Evolutionary conservation across 2,888 invertebrate species (phyloP), one percentile per base, ranked within the genome.

Genomic region (Eugnorisma glareosa): DNA sequence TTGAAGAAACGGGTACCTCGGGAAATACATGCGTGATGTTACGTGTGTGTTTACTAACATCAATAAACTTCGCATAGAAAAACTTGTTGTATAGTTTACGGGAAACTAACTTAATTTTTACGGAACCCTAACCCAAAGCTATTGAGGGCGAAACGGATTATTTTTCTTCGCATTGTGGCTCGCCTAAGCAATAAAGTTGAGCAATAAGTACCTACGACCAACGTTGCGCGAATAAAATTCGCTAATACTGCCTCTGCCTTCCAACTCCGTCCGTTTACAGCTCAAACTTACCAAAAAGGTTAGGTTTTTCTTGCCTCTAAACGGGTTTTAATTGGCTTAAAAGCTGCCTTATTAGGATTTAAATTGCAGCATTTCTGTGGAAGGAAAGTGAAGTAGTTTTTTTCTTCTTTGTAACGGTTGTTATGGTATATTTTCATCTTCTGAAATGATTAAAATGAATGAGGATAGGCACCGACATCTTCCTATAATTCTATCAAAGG

Each of bases 111-210:
- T 28, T 24, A 1, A 8, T 31, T 10, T 8, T 48, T 59, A 67
- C 45, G 35, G 57, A 68, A 81, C 71, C 54, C 67, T 68, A 71
- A 73, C 70, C 54, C 43, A 73, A 66, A 68, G 18, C 68, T 54
- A 87, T 79, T 77, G 64, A 69, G 64, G 37, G 40, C 31, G 73
- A 74, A 81, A 67, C 64, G 73, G 73, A 86, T 83, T 86, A 81
- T 86, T 67, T 73, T 40, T 76, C 21, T 67, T 78, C 77, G n/a
- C 48, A 69, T 80, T 77, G 71, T 75, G 84, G 67, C 77, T 79
- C 72, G 59, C 84, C 83, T 67, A 61, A 67, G 81, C 73, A 71
- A 79, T 88, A 88, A 88, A 90, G 68, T 82, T 72, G 67, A 67
- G 51, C 40, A 64, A 78, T 76, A 79, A 84, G 79, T 77, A 77